phyloP scores from a whole-genome alignment of 2,113 vertebrate genomes.

The Sceloporus tristichus region DNA sequence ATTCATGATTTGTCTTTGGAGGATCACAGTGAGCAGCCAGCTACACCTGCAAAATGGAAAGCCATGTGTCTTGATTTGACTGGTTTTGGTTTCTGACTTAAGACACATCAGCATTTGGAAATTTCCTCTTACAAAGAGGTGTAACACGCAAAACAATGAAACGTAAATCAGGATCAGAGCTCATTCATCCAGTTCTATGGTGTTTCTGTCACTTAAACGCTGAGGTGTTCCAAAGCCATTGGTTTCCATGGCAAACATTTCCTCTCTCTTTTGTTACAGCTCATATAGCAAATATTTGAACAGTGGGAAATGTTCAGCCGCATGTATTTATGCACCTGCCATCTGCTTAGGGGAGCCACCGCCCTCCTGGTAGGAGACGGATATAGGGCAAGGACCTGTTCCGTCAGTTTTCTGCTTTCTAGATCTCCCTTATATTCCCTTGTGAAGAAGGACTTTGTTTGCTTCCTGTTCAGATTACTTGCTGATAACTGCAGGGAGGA shows the following conservation, averaged over 20 bases:
- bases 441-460: constrained; percentile 66
- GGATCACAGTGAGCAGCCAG: neutral
- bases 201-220: constrained; percentile 57
- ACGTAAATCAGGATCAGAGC: neutral
- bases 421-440: constrained; percentile 61
- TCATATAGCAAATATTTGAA: constrained; percentile 81
- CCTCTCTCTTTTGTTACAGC: constrained; percentile 73
- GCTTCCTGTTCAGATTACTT: constrained; percentile 63
- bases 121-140: neutral
- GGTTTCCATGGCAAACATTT: constrained; percentile 61
- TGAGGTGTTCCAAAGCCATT: constrained; percentile 79
- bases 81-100: neutral
- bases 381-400: constrained; percentile 78
- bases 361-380: constrained; percentile 71
- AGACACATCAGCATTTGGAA: constrained; percentile 58
- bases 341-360: constrained; percentile 78
- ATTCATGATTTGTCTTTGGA: neutral
- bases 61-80: constrained; percentile 23
- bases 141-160: constrained; percentile 38
- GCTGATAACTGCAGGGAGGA: constrained; percentile 64
- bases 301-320: constrained; percentile 69
- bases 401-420: constrained; percentile 58
- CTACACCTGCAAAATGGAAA: constrained; percentile 30
- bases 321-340: constrained; percentile 72
- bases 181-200: constrained; percentile 38